These are phyloP conservation scores for Brachionus paranguensis DNA, from an alignment of 1,140 invertebrate genomes.

Conservation along the genomic window DNA sequence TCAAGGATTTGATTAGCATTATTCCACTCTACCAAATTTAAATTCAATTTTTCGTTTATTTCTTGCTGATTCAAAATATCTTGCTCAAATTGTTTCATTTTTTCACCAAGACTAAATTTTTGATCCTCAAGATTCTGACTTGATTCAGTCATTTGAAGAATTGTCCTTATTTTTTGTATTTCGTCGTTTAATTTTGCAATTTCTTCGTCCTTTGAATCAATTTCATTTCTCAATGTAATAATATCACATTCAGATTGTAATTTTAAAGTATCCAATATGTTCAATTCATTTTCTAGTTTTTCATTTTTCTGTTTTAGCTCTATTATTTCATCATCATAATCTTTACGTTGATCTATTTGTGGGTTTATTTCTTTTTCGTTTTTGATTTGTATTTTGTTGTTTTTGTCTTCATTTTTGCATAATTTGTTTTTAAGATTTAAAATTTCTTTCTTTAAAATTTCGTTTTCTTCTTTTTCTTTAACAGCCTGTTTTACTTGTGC, in stretches of 20 bases:
- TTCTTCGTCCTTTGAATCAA: constrained; percentile 2
- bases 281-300: not conserved
- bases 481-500: not conserved
- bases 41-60: too few species aligned
- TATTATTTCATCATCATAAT: not conserved
- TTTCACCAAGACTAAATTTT: not conserved
- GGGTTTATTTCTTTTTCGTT: not conserved
- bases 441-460: not conserved
- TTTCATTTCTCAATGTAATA: not conserved
- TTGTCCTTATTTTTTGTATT: not conserved
- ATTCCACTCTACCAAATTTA: too few species aligned
- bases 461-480: constrained; percentile 7
- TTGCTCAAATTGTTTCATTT: not conserved
- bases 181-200: not conserved
- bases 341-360: not conserved
- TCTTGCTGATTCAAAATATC: not conserved
- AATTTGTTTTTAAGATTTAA: not conserved
- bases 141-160: not conserved
- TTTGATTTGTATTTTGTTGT: not conserved
- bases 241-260: constrained; percentile 36
- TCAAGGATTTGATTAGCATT: too few species aligned
- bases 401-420: not conserved
- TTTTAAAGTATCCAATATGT: constrained; percentile 9
- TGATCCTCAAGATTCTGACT: not conserved
- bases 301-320: not conserved